A percentile compares a stretch with the other conserved stretches of the same genome.
Evolutionary conservation across 2,113 vertebrate genomes (phyloP).

Genomic region (Urocynchramus pylzowi): DNA sequence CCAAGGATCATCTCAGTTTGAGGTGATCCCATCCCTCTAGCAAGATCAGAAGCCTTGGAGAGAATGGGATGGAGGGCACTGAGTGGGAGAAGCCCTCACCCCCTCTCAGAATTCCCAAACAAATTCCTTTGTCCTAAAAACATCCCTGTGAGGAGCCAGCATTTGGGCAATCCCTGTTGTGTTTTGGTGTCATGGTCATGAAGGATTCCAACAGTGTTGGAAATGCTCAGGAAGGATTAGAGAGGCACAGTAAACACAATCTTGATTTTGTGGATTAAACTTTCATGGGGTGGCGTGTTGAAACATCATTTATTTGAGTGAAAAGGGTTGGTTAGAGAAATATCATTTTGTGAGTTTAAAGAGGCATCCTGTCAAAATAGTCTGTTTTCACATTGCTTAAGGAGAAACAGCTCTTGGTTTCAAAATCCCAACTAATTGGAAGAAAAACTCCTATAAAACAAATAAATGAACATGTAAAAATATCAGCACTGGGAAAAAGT

Average conservation of each 20-base stretch:
- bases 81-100: neutral
- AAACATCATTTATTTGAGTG: slow-evolving; percentile 19
- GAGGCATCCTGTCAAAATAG: slow-evolving; percentile 24
- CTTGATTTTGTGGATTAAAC: neutral
- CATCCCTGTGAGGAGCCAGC: neutral
- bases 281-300: neutral
- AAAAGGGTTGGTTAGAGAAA: neutral
- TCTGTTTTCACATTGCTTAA: slow-evolving; percentile 6
- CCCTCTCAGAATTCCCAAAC: neutral
- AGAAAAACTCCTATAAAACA: neutral
- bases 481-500: neutral
- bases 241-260: neutral
- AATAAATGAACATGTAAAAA: slow-evolving; percentile 8
- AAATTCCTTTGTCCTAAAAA: neutral
- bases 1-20: neutral
- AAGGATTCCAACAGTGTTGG: neutral
- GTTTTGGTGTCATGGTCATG: neutral
- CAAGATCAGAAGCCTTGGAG: neutral
- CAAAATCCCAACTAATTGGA: slow-evolving; percentile 1
- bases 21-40: neutral
- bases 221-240: neutral
- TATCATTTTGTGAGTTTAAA: neutral
- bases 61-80: neutral
- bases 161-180: neutral
- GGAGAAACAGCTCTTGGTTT: slow-evolving; percentile 22